These are phyloP conservation scores for Apteryx owenii DNA, from an alignment of 2,113 vertebrate species.

Conservation along the genomic window DNA sequence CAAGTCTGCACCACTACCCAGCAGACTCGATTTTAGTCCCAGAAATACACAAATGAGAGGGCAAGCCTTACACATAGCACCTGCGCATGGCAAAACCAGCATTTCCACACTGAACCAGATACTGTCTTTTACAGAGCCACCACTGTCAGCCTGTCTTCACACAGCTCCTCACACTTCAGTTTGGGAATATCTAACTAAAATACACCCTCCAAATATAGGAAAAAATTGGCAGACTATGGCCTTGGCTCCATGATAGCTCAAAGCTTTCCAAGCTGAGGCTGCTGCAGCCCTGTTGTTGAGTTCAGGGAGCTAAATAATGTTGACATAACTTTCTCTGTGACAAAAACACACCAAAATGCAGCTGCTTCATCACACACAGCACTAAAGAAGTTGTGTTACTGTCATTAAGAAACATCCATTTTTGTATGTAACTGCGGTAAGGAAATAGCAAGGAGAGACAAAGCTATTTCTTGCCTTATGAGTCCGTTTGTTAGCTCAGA, in stretches of 20 bases:
- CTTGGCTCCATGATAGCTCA: background rate
- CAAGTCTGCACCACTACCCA: background rate
- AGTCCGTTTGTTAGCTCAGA: background rate
- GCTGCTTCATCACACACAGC: background rate
- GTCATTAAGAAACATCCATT: background rate
- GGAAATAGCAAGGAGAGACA: background rate
- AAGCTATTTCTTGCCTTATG: background rate
- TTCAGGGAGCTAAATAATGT: background rate
- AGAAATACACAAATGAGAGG: background rate
- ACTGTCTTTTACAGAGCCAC: background rate
- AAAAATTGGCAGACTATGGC: background rate
- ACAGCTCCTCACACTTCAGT: background rate
- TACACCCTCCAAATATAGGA: background rate
- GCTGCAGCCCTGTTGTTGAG: background rate
- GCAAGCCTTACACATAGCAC: background rate
- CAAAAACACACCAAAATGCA: background rate
- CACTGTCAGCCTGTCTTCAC: background rate
- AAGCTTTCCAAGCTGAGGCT: background rate
- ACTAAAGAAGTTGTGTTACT: background rate
- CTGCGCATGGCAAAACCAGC: background rate
- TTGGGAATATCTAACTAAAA: background rate
- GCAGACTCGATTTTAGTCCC: fast-evolving
- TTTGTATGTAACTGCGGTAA: background rate
- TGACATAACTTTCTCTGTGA: background rate
- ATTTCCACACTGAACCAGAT: background rate